These are phyloP conservation scores for Eueremaeus valkanovi DNA, from an alignment of 2,888 invertebrate genomes.

Conservation along the genomic window DNA sequence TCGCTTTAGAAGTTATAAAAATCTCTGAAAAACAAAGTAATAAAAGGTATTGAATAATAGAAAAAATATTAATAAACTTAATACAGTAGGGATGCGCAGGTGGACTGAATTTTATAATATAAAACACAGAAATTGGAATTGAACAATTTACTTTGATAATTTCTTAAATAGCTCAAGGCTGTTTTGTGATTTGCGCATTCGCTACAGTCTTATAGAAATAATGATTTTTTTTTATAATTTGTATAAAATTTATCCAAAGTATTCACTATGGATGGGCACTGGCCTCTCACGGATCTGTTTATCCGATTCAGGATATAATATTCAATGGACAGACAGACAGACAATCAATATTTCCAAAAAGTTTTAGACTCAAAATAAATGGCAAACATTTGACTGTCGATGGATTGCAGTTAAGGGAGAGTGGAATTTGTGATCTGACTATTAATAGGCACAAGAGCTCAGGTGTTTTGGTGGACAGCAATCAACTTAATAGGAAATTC, in stretches of 20 bases:
- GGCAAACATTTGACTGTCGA: not conserved
- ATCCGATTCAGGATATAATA: not conserved
- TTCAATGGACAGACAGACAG: not conserved
- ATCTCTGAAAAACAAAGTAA: not conserved
- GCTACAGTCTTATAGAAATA: too few species aligned
- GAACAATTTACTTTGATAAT: not conserved
- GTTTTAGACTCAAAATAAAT: conserved; percentile 2
- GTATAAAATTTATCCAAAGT: not conserved
- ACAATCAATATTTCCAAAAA: not conserved
- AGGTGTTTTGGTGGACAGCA: not conserved
- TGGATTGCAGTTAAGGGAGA: not conserved
- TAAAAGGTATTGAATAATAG: not conserved
- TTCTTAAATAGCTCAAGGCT: too few species aligned
- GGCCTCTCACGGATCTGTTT: not conserved
- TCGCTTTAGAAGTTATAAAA: conserved; percentile 20
- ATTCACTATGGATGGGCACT: conserved; percentile 3
- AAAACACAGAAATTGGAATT: too few species aligned
- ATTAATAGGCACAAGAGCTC: not conserved
- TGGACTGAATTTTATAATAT: too few species aligned
- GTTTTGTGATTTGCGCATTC: too few species aligned
- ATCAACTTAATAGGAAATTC: not conserved
- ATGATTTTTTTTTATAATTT: not conserved
- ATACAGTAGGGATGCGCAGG: too few species aligned
- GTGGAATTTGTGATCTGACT: not conserved
- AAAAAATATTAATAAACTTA: not conserved